phyloP scores from a whole-genome alignment of 2,888 invertebrate species.

The Ophonus ardosiacus region DNA sequence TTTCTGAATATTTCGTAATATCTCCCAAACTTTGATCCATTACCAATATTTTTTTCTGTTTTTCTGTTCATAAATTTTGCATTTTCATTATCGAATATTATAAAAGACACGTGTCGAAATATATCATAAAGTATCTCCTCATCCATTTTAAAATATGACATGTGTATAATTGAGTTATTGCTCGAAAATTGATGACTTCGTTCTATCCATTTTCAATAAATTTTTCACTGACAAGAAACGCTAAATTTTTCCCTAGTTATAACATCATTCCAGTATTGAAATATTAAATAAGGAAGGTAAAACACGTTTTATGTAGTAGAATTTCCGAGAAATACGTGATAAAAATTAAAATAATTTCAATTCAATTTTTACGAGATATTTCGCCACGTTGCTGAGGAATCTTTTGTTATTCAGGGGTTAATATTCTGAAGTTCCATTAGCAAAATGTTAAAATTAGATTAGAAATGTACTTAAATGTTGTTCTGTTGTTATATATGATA shows the following conservation, averaged over 20 bases:
- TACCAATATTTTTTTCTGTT: conserved; percentile 38
- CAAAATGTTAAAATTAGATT: neutral
- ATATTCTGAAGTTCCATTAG: neutral
- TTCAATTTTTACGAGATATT: conserved; percentile 7
- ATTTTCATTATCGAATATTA: conserved; percentile 47
- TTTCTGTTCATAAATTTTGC: conserved; percentile 45
- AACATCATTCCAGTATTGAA: conserved; percentile 37
- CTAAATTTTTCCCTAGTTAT: conserved; percentile 35
- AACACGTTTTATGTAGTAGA: conserved; percentile 30
- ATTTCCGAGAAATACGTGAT: conserved; percentile 41
- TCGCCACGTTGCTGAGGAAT: neutral
- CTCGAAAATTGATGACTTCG: conserved; percentile 48
- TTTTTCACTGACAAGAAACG: conserved; percentile 37
- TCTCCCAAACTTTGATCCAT: neutral
- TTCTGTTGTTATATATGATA: too few relatives aligned
- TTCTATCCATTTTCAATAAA: conserved; percentile 46
- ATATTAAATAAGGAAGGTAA: conserved; percentile 34
- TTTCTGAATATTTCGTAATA: neutral
- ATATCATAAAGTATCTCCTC: conserved; percentile 43
- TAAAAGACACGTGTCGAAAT: conserved; percentile 48
- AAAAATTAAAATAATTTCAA: conserved; percentile 45
- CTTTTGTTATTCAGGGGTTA: neutral
- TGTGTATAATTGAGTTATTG: conserved; percentile 39
- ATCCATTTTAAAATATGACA: conserved; percentile 52
- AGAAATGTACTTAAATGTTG: too few relatives aligned